Evolutionary conservation across 2,797 vertebrate species (phyloP), one percentile per base, ranked within the genome.

Genomic region (Eleutherodactylus coqui): DNA sequence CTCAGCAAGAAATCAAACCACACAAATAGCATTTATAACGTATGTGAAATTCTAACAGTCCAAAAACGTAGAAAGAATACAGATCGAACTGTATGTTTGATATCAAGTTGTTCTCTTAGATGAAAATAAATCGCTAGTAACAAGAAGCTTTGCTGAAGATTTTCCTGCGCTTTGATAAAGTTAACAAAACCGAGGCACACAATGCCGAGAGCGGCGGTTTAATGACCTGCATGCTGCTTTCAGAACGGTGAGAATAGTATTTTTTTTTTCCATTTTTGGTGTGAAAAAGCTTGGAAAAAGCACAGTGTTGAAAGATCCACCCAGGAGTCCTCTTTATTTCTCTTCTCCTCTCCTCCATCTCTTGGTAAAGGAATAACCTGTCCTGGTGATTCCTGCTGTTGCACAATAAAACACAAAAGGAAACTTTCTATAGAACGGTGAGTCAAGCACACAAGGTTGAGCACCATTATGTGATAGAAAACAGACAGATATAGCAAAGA

Each of bases 191-290:
- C 5, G 43, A 45, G 41, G 43, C 14, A 27, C 27, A 75, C 82
- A 83, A 83, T 75, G 32, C 17, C 14, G n/a, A 32, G 14, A 73
- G 82, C 24, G 17, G 53, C 49, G 51, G n/a, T 62, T 83, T 83
- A 83, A 83, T 83, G 82, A 75, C 82, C 70, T 58, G 14, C 82
- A 75, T 62, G 82, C 82, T 83, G 82, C 53, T 75, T 58, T 55
- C 51, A 45, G 24, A 41, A 62, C 36, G 53, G 32, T 43, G 34
- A 55, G 49, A 73, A 51, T 55, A n/a, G 1, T 14, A 55, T 55
- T 82, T 64, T 78, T 75, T 45, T 55, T 73, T 43, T 41, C 47
- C 67, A 72, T 27, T 58, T 82, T 58, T 73, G 67, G 79, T 73
- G 32, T 32, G 34, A 29, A n/a, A 5, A 82, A 72, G 34, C 34